Percentiles rank a stretch among this genome's conserved stretches.
phyloP scores from a whole-genome alignment of 2,888 invertebrate genomes.

The Eupeodes latifasciatus region DNA sequence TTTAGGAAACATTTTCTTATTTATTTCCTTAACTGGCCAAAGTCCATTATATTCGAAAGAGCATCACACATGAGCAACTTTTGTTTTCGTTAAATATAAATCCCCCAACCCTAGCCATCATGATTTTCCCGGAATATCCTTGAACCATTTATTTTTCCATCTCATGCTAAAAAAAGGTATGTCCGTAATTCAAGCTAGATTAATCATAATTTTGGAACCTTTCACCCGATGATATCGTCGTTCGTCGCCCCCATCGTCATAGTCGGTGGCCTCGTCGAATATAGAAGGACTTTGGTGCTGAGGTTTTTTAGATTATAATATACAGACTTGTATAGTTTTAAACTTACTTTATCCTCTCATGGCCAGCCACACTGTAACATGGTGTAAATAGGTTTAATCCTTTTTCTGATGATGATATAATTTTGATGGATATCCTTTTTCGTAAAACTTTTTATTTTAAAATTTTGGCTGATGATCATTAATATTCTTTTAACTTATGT shows the following conservation, averaged over 20 bases:
- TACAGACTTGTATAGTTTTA: not conserved
- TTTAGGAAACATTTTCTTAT: not conserved
- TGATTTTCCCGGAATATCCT: conserved; percentile 39
- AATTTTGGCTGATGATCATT: conserved; percentile 27
- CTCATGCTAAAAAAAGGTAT: not conserved
- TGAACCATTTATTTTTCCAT: conserved; percentile 22
- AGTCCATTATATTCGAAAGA: not conserved
- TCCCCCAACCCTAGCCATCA: not conserved
- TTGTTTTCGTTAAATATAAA: not conserved
- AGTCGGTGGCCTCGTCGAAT: not conserved
- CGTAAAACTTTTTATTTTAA: too few relatives aligned
- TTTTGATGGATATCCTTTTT: conserved; percentile 41
- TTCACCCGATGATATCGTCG: not conserved
- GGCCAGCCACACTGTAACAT: not conserved
- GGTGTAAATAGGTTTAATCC: conserved; percentile 36
- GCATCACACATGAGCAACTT: conserved; percentile 3
- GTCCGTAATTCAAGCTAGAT: conserved; percentile 4
- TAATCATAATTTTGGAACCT: conserved; percentile 12
- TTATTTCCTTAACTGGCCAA: not conserved
- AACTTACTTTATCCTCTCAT: conserved; percentile 50
- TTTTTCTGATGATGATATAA: conserved; percentile 20
- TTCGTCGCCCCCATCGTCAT: too few relatives aligned
- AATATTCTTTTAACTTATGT: conserved; percentile 24
- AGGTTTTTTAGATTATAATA: not conserved
- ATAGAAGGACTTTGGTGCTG: not conserved